Base-by-base conservation (phyloP, 1,140 invertebrate genomes). In the Drosophila lacertosa region DNA sequence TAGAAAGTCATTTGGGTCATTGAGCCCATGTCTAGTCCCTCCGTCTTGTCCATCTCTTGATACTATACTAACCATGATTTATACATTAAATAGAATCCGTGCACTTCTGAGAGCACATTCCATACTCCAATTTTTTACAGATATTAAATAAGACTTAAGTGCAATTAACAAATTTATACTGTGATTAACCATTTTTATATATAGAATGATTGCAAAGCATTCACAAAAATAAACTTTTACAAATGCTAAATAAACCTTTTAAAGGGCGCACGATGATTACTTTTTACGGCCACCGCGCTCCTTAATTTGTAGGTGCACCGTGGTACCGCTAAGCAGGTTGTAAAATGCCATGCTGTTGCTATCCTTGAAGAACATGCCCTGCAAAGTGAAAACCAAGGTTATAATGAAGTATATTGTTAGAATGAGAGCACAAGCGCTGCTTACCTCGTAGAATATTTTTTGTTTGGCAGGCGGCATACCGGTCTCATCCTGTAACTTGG, bases 361-460 rank as follows among this genome's bases (percentile, higher is more conserved):
- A 92, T 99, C 98, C 91, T 99, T 99, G 92, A 99, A 98, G 92
- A 99, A 99, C 91, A 99, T 95, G 39, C 98, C 98, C 96, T 98
- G 91, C 11, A 94, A 94, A 89, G 73, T 74, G 69, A 72, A 75
- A 72, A 74, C 72, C 1, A n/a, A 32, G 2, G 11, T 13, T 0
- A 16, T 9, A 4, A 16, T 13, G 5, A 18, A n/a, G 13, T 7
- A 10, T 47, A 16, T 16, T 5, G 13, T 37, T 18, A 80, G 55
- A n/a, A 76, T 1, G 5, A 22, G 33, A 13, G 55, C 2, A 47
- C 0, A 7, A 20, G 0, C 4, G 15, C 6, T 20, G 18, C 20
- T 66, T 59, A 91, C 90, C 76, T 91, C 91, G 37, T 91, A 90
- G 18, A 89, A 91, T 48, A 89, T 89, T 92, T 99, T 99, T 92